Evolutionary conservation across 64 coral and sea anemone species (phyloP), one percentile per base, ranked within the genome.

Genomic region (Porites australiensis): DNA sequence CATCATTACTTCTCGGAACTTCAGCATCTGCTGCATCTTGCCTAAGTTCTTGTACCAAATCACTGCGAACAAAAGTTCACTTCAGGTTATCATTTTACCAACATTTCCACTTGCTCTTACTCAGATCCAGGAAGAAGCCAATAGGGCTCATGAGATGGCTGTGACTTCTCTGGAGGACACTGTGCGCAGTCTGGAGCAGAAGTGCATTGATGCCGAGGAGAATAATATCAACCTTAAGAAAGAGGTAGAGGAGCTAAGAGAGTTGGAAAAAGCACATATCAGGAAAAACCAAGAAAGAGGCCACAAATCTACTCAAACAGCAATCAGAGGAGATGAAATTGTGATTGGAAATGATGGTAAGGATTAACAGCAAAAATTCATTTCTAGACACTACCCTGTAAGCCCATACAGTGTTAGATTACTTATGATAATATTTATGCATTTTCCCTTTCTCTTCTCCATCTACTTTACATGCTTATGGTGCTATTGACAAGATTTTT

Each of bases 121-220:
- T 44, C 54, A 96, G 95, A 96, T 96, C 22, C 95, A 96, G 59
- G 95, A 96, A 71, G 92, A 96, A 52, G 91, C 95, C 5, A 96
- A 92, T 10, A 82, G 92, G 20, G 82, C 92, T 2, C 95, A 96
- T 77, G 90, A 87, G 59, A 82, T 94, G 81, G 89, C 95, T 37
- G 92, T 96, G 12, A 94, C 92, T 5, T 87, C 95, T 13, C 74
- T 96, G 11, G 95, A 96, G 75, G 88, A 94, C 50, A 89, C 79
- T 46, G 80, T 96, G n/a, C 65, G 95, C 19, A 86, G 72, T 13
- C 54, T 96, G 67, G 92, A 96, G 72, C 95, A 96, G 76, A 96
- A 76, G 14, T 96, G 95, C 45, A 82, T 82, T n/a, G 88, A 94
- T 21, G 46, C 88, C 18, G 88, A 90, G 70, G 72, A 95, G 37